These are phyloP conservation scores for Diadophis punctatus DNA, from an alignment of 2,113 vertebrate species.

Conservation along the genomic window DNA sequence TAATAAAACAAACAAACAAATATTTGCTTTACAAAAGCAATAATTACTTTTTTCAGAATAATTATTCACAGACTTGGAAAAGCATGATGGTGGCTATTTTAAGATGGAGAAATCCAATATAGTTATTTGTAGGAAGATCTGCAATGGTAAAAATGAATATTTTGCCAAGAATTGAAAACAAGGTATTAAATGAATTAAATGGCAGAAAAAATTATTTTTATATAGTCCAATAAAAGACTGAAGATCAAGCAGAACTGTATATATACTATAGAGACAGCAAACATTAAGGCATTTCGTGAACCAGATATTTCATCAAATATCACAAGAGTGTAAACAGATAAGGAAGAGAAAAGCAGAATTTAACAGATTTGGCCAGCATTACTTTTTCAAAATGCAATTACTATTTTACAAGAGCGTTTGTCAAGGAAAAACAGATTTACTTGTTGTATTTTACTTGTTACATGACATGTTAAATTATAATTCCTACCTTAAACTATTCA, in stretches of 20 bases:
- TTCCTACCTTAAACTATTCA: background rate
- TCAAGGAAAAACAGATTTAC: background rate
- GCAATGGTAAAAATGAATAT: background rate
- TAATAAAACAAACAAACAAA: background rate
- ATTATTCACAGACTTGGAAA: background rate
- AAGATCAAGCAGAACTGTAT: background rate
- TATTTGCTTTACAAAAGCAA: background rate
- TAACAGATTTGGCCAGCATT: background rate
- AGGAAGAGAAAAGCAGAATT: background rate
- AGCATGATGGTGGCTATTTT: background rate
- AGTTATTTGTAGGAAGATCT: background rate
- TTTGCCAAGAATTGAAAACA: background rate
- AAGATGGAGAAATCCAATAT: background rate
- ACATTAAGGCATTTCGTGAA: background rate
- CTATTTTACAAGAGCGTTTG: too few relatives aligned
- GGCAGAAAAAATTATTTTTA: background rate
- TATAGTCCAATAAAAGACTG: background rate
- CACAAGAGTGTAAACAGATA: background rate
- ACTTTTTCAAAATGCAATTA: background rate
- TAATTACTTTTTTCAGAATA: background rate
- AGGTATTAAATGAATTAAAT: background rate
- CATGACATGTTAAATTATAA: background rate
- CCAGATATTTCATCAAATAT: background rate
- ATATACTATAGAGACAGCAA: background rate
- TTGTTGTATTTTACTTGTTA: background rate